These are phyloP conservation scores for Cremastobaeus sp. DNA, from an alignment of 2,888 invertebrate genomes.

Conservation along the genomic window DNA sequence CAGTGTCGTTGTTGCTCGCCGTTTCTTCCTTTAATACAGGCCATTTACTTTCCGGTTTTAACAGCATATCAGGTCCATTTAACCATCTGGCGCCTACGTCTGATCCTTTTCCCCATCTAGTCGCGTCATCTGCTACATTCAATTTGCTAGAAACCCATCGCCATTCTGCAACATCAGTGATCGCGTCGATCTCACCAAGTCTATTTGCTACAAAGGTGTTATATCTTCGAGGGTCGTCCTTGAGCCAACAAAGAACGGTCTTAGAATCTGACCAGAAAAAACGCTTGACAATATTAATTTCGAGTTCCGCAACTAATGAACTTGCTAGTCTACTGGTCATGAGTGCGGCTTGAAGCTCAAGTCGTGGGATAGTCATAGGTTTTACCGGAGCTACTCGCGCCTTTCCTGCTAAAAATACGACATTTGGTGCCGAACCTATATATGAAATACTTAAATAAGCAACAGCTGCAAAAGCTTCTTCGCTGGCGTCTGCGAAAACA, in stretches of 20 bases:
- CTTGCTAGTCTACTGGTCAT: not conserved
- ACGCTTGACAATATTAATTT: not conserved
- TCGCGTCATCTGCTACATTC: slow-evolving; percentile 1
- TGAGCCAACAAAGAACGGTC: not conserved
- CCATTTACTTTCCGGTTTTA: not conserved
- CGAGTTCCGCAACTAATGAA: not conserved
- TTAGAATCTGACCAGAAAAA: not conserved
- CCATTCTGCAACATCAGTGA: not conserved
- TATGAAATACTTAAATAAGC: not conserved
- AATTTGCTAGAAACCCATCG: not conserved
- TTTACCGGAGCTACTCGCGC: not conserved
- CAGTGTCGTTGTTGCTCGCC: not conserved
- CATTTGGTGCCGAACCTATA: not conserved
- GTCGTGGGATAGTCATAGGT: not conserved
- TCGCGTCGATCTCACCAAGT: not conserved
- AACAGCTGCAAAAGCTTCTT: slow-evolving; percentile 2
- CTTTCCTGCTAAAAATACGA: not conserved
- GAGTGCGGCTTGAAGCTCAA: slow-evolving; percentile 1
- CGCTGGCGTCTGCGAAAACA: slow-evolving; percentile 1
- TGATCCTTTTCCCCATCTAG: not conserved
- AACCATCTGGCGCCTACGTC: not conserved
- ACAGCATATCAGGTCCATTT: not conserved
- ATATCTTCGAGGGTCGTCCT: not conserved
- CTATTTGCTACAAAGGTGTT: not conserved
- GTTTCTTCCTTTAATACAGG: not conserved